Evolutionary conservation across 2,797 vertebrate species (phyloP).

Genomic region (Lithobates pipiens): DNA sequence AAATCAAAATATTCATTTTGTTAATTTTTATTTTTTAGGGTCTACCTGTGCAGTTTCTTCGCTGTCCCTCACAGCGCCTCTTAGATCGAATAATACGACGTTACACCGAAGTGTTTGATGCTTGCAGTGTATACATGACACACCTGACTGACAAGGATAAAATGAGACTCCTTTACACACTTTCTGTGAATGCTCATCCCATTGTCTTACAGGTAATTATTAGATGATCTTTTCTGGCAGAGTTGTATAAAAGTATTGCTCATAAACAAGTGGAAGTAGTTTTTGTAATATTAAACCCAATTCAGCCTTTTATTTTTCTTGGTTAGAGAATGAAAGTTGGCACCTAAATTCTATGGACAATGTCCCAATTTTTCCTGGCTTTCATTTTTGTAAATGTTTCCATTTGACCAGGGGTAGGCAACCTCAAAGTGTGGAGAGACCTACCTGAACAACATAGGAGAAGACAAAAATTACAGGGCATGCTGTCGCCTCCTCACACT

Average conservation of each 20-base stretch:
- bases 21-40: constrained; percentile 68
- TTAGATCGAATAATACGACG: constrained; percentile 82
- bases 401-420: too few relatives aligned
- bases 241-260: not conserved
- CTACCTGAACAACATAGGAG: too few relatives aligned
- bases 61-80: constrained; percentile 83
- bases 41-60: constrained; percentile 78
- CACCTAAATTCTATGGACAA: too few relatives aligned
- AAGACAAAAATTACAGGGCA: too few relatives aligned
- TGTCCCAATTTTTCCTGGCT: too few relatives aligned
- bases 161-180: constrained; percentile 83
- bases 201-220: constrained; percentile 79
- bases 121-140: constrained; percentile 85
- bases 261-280: not conserved
- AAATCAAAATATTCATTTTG: not conserved
- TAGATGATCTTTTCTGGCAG: not conserved
- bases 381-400: too few relatives aligned
- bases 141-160: constrained; percentile 82
- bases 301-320: not conserved
- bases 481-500: too few relatives aligned
- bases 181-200: constrained; percentile 82
- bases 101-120: constrained; percentile 82
- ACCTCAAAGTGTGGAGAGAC: too few relatives aligned
- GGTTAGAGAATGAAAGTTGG: not conserved
- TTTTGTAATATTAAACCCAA: too few relatives aligned